Percentiles rank a stretch among this genome's conserved stretches.
phyloP scores from a whole-genome alignment of 2,113 vertebrate genomes.

The rat (Rattus norvegicus) region DNA sequence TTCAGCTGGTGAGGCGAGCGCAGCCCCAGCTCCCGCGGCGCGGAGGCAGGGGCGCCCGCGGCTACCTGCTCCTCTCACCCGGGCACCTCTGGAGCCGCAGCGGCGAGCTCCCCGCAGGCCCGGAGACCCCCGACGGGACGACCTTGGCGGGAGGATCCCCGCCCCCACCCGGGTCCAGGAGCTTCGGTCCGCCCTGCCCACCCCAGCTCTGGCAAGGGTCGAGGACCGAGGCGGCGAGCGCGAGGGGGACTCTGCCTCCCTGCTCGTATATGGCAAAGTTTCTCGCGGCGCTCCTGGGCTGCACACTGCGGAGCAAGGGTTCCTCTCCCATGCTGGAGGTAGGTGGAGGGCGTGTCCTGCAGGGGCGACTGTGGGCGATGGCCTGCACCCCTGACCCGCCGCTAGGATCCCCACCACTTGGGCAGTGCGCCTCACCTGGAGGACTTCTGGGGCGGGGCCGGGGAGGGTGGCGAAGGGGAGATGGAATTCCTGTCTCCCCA shows the following conservation, averaged over 20 bases:
- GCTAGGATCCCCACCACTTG: neutral
- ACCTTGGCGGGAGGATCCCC: neutral
- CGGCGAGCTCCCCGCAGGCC: neutral
- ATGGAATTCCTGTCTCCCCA: neutral
- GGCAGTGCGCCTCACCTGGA: neutral
- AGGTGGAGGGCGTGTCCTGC: slow-evolving; percentile 76
- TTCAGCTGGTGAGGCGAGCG: slow-evolving; percentile 79
- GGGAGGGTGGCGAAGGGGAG: neutral
- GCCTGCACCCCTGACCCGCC: neutral
- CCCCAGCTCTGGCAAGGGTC: neutral
- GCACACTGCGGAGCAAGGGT: slow-evolving; percentile 88
- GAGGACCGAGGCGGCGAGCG: neutral
- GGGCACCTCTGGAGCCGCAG: neutral
- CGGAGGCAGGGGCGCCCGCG: slow-evolving; percentile 42
- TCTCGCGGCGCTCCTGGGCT: slow-evolving; percentile 90
- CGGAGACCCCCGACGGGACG: neutral
- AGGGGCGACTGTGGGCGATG: neutral
- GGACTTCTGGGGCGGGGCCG: neutral
- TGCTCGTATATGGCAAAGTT: slow-evolving; percentile 91
- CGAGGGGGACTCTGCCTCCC: slow-evolving; percentile 36
- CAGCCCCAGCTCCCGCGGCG: slow-evolving; percentile 60
- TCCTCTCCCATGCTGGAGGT: slow-evolving; percentile 88
- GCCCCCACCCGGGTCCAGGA: neutral
- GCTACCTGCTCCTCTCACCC: slow-evolving; percentile 23
- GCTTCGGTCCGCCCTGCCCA: neutral